Conservation (phyloP, 2,797 vertebrate genomes). For the Eremophila alpestris region DNA sequence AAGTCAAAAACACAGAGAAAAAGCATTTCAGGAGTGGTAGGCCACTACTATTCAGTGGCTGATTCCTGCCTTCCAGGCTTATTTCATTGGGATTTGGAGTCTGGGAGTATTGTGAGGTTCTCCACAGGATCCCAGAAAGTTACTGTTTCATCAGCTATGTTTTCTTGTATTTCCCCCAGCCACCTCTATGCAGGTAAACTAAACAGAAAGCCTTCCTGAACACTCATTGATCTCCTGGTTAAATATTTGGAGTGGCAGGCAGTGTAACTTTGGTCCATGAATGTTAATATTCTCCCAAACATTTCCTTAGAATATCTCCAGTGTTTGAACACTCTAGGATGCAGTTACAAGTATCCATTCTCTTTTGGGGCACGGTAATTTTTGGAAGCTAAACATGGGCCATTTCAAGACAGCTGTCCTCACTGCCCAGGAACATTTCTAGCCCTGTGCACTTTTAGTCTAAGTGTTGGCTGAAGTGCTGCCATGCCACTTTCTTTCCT, state of each 20-base stretch:
- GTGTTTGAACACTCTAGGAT: background rate
- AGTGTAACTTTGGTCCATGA: accelerated
- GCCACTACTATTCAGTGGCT: background rate
- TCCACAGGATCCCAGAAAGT: background rate
- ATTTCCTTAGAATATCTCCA: background rate
- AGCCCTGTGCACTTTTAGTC: background rate
- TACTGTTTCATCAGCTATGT: background rate
- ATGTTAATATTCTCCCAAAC: background rate
- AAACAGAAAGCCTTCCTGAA: background rate
- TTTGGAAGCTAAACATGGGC: background rate
- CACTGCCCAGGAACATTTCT: background rate
- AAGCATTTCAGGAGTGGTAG: background rate
- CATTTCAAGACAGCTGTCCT: background rate
- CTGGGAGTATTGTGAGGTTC: background rate
- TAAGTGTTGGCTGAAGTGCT: background rate
- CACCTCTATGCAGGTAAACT: background rate
- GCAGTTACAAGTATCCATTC: background rate
- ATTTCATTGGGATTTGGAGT: background rate
- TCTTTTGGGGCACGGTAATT: background rate
- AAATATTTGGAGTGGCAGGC: background rate
- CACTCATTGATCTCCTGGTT: background rate
- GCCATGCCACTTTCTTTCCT: background rate
- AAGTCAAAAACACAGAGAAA: background rate
- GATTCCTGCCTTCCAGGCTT: background rate
- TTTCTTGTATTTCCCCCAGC: background rate